phyloP scores from a whole-genome alignment of 2,113 vertebrate species.

The Chaetura pelagica region DNA sequence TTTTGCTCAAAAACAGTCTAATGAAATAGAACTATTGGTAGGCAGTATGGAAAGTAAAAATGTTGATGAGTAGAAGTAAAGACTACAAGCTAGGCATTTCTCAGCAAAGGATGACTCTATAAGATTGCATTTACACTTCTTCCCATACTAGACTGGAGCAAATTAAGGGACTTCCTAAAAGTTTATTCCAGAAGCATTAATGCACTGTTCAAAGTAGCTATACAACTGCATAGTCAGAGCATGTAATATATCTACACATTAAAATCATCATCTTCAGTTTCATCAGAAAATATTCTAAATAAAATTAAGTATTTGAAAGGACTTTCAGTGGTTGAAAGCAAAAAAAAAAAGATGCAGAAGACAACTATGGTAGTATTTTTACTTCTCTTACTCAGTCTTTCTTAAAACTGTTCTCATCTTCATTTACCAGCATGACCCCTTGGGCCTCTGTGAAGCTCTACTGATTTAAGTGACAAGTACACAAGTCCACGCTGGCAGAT shows the following conservation, averaged over 20 bases:
- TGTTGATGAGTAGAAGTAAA: background rate
- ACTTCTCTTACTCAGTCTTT: background rate
- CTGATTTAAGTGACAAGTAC: constrained; percentile 15
- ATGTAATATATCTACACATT: background rate
- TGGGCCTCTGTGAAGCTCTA: background rate
- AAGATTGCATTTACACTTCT: background rate
- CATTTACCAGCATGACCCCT: background rate
- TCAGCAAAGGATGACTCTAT: background rate
- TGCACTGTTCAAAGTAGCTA: background rate
- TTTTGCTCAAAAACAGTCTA: background rate
- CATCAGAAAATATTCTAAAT: background rate
- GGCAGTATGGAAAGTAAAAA: background rate
- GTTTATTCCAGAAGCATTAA: background rate
- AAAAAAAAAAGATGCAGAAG: background rate
- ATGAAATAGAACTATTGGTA: background rate
- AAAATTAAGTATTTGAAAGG: background rate
- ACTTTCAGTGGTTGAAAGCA: background rate
- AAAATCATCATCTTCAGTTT: background rate
- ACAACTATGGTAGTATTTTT: background rate
- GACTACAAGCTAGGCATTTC: background rate
- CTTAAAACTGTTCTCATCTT: constrained; percentile 1
- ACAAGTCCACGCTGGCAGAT: background rate
- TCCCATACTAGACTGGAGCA: background rate
- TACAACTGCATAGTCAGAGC: background rate
- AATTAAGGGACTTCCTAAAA: background rate